Base-by-base conservation (phyloP, 1,140 invertebrate genomes). In the Papilio machaon region DNA sequence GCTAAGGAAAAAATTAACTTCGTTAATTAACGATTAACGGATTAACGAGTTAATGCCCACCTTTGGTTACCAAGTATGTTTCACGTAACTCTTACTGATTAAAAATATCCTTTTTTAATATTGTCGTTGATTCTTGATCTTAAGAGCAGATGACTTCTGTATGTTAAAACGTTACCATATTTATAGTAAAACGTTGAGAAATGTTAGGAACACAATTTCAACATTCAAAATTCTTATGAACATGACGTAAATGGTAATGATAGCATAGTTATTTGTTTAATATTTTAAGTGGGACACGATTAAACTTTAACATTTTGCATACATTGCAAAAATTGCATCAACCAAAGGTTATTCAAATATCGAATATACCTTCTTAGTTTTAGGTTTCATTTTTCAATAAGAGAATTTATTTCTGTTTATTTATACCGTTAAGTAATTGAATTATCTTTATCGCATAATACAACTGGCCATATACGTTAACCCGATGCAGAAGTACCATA, bases 401-500 rank as follows among this genome's bases (percentile, higher is more conserved):
- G 19, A 30, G 0, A 13, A 64, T 23, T 2, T 13, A 67, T 35
- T 47, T 74, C 10, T 74, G 19, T 38, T 74, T 73, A 47, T 76
- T 76, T 60, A 70, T 70, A 81, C 80, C 80, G 73, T 81, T 75
- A 75, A 75, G 80, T 78, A 78, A 78, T 78, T 81, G 54, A 77
- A 81, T 49, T 67, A 74, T 81, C 73, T 81, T 83, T 86, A 80
- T 81, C 77, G 81, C 77, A 81, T 82, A 54, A 74, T 77, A 82
- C 84, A 82, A 83, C 83, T 77, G 58, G 35, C 85, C 84, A 64
- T 83, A 86, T 85, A 87, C 76, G 85, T 81, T 10, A 67, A 85
- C 80, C 75, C 43, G 83, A 74, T 81, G 79, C 70, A 77, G 82
- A 76, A 84, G 77, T 85, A 82, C 85, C 85, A 85, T 86, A 85